A percentile compares a stretch with the other conserved stretches of the same genome.
These are phyloP conservation scores for Chironomus riparius DNA, from an alignment of 2,888 invertebrate genomes.

Conservation along the genomic window DNA sequence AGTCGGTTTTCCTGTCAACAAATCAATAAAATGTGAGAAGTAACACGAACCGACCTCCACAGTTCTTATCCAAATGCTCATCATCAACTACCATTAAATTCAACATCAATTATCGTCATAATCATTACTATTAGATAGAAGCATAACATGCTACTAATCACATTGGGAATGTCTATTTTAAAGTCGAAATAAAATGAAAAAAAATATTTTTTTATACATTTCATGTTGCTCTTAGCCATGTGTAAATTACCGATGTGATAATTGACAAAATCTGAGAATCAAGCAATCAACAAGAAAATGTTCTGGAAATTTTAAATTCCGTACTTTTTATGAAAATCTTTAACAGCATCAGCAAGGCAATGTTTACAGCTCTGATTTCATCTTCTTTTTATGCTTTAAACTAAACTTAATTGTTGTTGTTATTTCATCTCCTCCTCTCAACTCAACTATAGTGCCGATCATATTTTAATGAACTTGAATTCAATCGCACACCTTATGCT, in stretches of 20 bases:
- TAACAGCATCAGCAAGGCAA: too few relatives aligned
- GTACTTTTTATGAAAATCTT: too few relatives aligned
- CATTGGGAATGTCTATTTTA: too few relatives aligned
- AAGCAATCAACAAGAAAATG: too few relatives aligned
- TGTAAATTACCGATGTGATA: conserved; percentile 19
- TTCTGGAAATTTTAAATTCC: too few relatives aligned
- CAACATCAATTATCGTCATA: neutral
- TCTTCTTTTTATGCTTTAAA: neutral
- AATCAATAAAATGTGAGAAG: conserved; percentile 16
- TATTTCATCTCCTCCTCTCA: neutral
- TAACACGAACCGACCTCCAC: neutral
- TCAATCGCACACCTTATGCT: conserved; percentile 4
- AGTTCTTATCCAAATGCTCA: neutral
- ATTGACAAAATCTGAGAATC: neutral
- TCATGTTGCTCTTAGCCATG: neutral
- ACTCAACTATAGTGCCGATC: neutral
- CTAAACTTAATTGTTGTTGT: neutral
- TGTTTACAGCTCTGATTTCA: neutral
- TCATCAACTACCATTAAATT: neutral
- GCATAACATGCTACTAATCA: neutral
- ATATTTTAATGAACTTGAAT: neutral
- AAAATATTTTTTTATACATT: neutral
- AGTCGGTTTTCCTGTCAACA: conserved; percentile 7
- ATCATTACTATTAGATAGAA: neutral
- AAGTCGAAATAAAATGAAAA: too few relatives aligned